phyloP scores from a whole-genome alignment of 2,797 vertebrate species.

The Hypotaenidia okinawae region DNA sequence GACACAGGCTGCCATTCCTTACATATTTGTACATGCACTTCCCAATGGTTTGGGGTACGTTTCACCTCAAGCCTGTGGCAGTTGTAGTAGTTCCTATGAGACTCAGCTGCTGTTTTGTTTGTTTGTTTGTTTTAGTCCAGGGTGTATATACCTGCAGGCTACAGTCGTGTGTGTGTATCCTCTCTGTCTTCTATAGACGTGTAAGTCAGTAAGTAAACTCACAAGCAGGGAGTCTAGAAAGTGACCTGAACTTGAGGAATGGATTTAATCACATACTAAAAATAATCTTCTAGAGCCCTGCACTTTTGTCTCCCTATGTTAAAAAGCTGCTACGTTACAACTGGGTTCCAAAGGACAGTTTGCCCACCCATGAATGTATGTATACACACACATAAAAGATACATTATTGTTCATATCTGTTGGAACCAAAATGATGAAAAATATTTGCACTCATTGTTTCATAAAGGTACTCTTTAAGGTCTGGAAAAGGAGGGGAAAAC shows the following conservation, averaged over 20 bases:
- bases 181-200: not conserved
- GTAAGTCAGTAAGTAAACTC: not conserved
- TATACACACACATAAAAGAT: not conserved
- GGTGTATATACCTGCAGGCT: not conserved
- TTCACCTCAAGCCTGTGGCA: not conserved
- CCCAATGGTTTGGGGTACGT: not conserved
- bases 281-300: not conserved
- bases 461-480: not conserved
- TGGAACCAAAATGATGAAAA: not conserved
- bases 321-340: not conserved
- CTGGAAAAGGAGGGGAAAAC: not conserved
- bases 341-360: not conserved
- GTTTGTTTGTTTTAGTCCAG: not conserved
- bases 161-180: not conserved
- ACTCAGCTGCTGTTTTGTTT: not conserved
- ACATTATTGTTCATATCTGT: not conserved
- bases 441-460: not conserved
- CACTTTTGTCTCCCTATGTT: not conserved
- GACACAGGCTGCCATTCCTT: not conserved
- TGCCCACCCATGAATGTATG: rapidly evolving
- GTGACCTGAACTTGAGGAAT: not conserved
- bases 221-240: not conserved
- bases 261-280: not conserved
- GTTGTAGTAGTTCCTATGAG: not conserved
- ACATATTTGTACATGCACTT: not conserved